Evolutionary conservation across 1,140 invertebrate species (phyloP).

Genomic region (Laupala kohalensis): DNA sequence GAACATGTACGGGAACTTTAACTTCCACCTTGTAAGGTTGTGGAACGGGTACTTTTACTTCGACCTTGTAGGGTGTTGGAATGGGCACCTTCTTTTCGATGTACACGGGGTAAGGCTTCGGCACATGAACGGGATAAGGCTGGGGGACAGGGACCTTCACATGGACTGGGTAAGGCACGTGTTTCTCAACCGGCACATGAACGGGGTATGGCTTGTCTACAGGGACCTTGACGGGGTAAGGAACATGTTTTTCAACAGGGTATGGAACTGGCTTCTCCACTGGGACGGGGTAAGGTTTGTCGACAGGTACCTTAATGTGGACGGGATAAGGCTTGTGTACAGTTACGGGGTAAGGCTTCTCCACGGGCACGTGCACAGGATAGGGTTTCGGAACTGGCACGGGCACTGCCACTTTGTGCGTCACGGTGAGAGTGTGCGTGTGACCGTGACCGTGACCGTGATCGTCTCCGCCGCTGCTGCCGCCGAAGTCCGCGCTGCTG

Average conservation of each 20-base stretch:
- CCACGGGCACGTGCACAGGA: constrained; percentile 26
- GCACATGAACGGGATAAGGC: constrained; percentile 30
- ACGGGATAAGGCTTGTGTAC: constrained; percentile 40
- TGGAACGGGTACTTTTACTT: constrained; percentile 1
- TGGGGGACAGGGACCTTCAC: constrained; percentile 2
- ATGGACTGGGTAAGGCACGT: constrained; percentile 18
- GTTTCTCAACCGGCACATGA: constrained; percentile 28
- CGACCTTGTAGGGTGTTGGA: neutral
- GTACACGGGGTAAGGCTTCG: constrained; percentile 8
- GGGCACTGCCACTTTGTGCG: constrained; percentile 45
- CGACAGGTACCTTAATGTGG: constrained; percentile 38
- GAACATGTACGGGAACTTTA: constrained; percentile 2
- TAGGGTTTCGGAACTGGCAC: constrained; percentile 32
- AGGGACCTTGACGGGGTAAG: constrained; percentile 35
- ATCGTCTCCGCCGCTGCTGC: constrained; percentile 18
- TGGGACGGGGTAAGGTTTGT: constrained; percentile 45
- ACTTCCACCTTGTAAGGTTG: neutral
- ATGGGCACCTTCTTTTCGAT: constrained; percentile 4
- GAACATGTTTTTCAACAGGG: constrained; percentile 37
- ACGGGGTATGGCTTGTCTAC: constrained; percentile 18
- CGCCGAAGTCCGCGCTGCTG: neutral
- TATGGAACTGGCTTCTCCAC: constrained; percentile 52
- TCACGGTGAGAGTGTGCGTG: constrained; percentile 55
- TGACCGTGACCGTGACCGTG: constrained; percentile 32
- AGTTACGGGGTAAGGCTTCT: constrained; percentile 38